Evolutionary conservation across 2,888 invertebrate species (phyloP), one percentile per base, ranked within the genome.

Genomic region (Reticulitermes lucifugus): DNA sequence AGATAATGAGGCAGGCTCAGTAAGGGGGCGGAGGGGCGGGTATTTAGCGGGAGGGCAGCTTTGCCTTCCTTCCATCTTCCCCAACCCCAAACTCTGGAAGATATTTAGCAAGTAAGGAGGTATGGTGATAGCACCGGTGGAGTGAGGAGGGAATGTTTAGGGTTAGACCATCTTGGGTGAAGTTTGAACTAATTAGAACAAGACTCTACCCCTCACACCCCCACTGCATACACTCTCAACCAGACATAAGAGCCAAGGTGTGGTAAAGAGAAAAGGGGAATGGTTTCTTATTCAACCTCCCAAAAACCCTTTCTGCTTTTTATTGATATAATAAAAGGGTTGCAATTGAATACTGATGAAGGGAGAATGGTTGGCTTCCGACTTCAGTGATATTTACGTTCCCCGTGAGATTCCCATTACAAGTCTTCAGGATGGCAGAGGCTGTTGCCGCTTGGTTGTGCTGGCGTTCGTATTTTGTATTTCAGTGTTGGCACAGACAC

Each of bases 131-230:
- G 85, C 75, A 35, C 65, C 43, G 83, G 41, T 73, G 75, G 84
- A 43, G 75, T 60, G 85, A 55, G 85, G 77, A 75, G 83, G 41
- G 73, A 79, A 82, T 77, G 75, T 75, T 81, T 81, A 73, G 75
- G 65, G 83, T 83, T 71, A 85, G 85, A 80, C 65, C 77, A 84
- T 80, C 80, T 83, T 83, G 83, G 75, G 85, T 83, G 83, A 85
- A 86, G 83, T 86, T 86, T 85, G 83, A 82, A 86, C 86, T 86
- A 86, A 86, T 86, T 86, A 86, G 86, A 86, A 86, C 86, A 83
- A 85, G 84, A 86, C 85, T 73, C 80, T 70, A 83, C 83, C 46
- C 22, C 43, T 35, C 83, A n/a, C 41, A 21, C 43, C 41, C 51
- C 79, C 79, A n/a, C 25, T 22, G 25, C 59, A 22, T 22, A n/a